Evolutionary conservation across 1,140 invertebrate genomes (phyloP), one percentile per base, ranked within the genome.

Genomic region (Maniola jurtina): DNA sequence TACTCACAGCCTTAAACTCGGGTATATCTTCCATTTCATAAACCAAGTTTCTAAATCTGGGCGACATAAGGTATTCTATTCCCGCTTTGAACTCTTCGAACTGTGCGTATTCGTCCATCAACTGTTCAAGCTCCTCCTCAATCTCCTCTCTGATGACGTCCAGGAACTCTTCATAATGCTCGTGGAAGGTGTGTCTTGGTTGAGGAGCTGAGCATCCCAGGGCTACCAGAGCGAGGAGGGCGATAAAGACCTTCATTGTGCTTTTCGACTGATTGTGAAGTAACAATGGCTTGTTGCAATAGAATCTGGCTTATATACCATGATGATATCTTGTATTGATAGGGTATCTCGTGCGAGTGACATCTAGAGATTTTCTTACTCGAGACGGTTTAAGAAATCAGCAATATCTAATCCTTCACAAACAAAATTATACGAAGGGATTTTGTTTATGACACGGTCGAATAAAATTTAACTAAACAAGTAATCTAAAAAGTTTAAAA

Each of bases 1-100:
- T 50, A 86, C 86, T 86, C 68, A 90, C 88, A 62, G 84, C 83
- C 60, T 77, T 71, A 54, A 90, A 90, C 72, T 90, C 86, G 8
- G 84, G 84, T 38, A 90, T 64, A 0, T 75, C 76, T 74, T 90
- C 86, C 83, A 90, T 84, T 68, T 90, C 88, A 25, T 81, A 77
- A 8, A 88, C 67, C 10, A 90, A 60, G 4, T 81, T 70, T 48
- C 73, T 83, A 71, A 88, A 90, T 33, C 80, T 69, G 4, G 76
- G 69, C 0, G 78, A 75, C 14, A 38, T 35, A n/a, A 86, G 34
- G 67, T 86, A 90, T 7, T 83, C 65, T 0, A 84, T 5, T 1
- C 80, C 65, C 0, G 42, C 61, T 13, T 1, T 13, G 67, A 88
- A 88, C 58, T 88, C 88, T 11, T 88, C 84, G 34, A 75, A 90